Conservation (phyloP, 1,140 invertebrate species). For the Thrips palmi region DNA sequence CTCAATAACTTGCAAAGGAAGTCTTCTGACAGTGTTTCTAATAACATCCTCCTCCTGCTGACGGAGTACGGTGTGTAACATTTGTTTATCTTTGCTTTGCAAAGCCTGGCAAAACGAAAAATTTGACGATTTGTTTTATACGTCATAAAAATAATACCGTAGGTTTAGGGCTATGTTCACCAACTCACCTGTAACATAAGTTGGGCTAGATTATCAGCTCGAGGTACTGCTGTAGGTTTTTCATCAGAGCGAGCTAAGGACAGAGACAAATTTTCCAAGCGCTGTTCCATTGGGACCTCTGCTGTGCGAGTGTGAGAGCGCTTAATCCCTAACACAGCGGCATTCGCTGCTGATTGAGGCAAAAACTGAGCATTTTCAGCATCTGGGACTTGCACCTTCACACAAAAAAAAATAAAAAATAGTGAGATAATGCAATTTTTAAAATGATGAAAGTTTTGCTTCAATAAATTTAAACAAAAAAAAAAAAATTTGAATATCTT, state of each 20-base stretch:
- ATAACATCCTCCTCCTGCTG: slow-evolving; percentile 34
- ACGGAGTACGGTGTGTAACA: slow-evolving; percentile 34
- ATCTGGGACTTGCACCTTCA: slow-evolving; percentile 18
- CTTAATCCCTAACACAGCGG: background rate
- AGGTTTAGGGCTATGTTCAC: background rate
- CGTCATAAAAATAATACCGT: background rate
- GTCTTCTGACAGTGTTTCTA: slow-evolving; percentile 34
- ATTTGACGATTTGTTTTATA: no score
- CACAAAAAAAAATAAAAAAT: no score
- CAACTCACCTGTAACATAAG: slow-evolving; percentile 33
- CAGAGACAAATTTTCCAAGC: slow-evolving; percentile 50
- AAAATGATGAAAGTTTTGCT: no score
- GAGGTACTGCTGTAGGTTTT: slow-evolving; percentile 27
- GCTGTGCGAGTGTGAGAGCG: slow-evolving; percentile 20
- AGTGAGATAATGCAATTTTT: no score
- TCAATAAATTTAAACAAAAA: no score
- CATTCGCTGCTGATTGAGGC: slow-evolving; percentile 16
- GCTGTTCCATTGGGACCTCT: slow-evolving; percentile 54
- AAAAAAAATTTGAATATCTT: no score
- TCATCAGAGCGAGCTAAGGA: no score
- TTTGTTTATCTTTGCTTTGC: slow-evolving; percentile 50
- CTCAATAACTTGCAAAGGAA: slow-evolving; percentile 39
- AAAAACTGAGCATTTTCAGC: slow-evolving; percentile 27
- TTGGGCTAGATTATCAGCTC: slow-evolving; percentile 47
- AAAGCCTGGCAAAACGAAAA: slow-evolving; percentile 34